Conservation (phyloP, 2,113 vertebrate species). For the Capreolus pygargus region DNA sequence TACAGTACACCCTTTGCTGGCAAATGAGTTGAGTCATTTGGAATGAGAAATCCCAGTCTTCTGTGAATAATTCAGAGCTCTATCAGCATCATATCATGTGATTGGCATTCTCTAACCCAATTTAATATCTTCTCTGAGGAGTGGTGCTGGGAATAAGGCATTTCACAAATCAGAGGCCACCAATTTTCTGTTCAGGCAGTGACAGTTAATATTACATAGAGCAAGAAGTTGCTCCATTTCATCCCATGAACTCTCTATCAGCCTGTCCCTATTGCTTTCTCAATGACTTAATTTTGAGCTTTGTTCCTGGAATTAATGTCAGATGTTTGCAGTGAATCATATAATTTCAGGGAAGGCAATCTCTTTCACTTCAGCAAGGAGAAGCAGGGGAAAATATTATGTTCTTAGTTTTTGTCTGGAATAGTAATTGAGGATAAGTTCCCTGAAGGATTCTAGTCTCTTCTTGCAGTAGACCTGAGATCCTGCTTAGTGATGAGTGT, state of each 20-base stretch:
- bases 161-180: not conserved
- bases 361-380: not conserved
- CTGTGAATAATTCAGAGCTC: not conserved
- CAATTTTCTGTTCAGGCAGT: not conserved
- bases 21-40: not conserved
- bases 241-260: not conserved
- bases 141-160: not conserved
- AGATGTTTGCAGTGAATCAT: constrained; percentile 67
- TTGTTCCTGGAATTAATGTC: constrained; percentile 60
- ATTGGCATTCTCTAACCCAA: not conserved
- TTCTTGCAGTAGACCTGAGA: not conserved
- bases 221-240: not conserved
- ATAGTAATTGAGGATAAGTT: constrained; percentile 16
- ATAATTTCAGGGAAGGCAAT: constrained; percentile 39
- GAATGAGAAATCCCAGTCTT: not conserved
- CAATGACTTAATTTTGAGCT: not conserved
- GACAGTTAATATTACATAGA: not conserved
- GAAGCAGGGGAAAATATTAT: not conserved
- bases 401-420: not conserved
- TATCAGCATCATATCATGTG: not conserved
- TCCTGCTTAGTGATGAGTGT: not conserved
- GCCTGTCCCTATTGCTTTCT: constrained; percentile 26
- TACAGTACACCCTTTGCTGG: not conserved
- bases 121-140: not conserved
- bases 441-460: not conserved